Evolutionary conservation across 2,797 vertebrate species (phyloP), one percentile per base, ranked within the genome.

Genomic region (Champsocephalus gunnari): DNA sequence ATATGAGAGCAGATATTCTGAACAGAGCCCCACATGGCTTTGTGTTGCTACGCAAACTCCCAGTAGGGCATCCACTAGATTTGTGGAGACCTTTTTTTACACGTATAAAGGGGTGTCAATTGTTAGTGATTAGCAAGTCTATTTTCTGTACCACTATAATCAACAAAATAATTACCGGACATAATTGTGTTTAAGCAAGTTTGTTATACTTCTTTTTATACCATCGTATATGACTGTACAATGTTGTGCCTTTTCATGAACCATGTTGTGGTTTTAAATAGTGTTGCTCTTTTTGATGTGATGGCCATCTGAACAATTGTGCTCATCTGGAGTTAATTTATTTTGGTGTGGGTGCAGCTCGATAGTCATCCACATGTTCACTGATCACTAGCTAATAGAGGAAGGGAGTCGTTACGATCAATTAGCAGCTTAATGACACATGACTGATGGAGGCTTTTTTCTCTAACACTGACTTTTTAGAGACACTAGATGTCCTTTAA

Each of bases 381-480:
- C 73, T 79, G 63, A 82, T 86, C 68, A 60, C 66, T 62, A 79
- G 80, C 82, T 66, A 80, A 77, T 77, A 84, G 62, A 71, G 77
- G 59, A 76, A 65, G 38, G 60, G 54, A 78, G 60, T 68, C 32
- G 51, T 81, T 79, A 57, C 49, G 47, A 84, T 87, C 80, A 83
- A 86, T 91, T 91, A 89, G 77, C 62, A 69, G 71, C 76, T 77
- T 90, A 93, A 89, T 94, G 87, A 84, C 53, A 65, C 62, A 71
- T 80, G 65, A 41, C 69, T 74, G 79, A 82, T 84, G 72, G 80
- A 79, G 64, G 75, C 34, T 38, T 70, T 9, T 76, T 75, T 84
- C 66, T 49, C 45, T 8, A 41, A 67, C 49, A 66, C 58, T 45
- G 19, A 53, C 34, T 64, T 71, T 60, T 67, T 68, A 43, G 5